Percentiles rank a stretch among this genome's conserved stretches.
phyloP scores from a whole-genome alignment of 2,888 invertebrate species.

The Lasioglossum oenotherae region DNA sequence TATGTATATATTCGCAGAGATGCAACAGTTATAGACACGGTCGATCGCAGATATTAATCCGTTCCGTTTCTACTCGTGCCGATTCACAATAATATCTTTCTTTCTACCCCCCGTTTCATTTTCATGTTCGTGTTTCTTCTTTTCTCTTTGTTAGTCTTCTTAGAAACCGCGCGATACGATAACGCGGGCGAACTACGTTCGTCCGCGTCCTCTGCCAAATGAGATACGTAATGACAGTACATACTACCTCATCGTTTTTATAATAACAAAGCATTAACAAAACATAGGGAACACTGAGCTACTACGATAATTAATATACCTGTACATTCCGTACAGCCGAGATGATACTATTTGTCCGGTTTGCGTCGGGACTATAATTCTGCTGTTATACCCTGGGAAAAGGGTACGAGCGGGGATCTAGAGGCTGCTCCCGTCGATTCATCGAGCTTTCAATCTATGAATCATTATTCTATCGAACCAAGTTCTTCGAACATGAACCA shows the following conservation, averaged over 20 bases:
- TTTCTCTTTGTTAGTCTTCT: slow-evolving; percentile 16
- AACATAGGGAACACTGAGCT: slow-evolving; percentile 72
- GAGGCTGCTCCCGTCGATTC: slow-evolving; percentile 42
- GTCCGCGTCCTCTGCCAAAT: slow-evolving; percentile 74
- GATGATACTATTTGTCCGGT: slow-evolving; percentile 60
- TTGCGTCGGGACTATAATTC: slow-evolving; percentile 62
- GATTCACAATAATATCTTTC: background rate
- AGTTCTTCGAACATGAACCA: background rate
- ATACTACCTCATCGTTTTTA: slow-evolving; percentile 80
- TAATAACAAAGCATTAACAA: slow-evolving; percentile 59
- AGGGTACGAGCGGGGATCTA: slow-evolving; percentile 56
- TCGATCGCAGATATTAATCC: slow-evolving; percentile 21
- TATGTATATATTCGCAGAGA: slow-evolving; percentile 46
- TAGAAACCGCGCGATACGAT: slow-evolving; percentile 37
- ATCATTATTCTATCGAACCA: background rate
- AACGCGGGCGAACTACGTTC: slow-evolving; percentile 40
- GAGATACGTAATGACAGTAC: slow-evolving; percentile 72
- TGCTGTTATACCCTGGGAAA: slow-evolving; percentile 58
- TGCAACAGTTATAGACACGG: slow-evolving; percentile 28
- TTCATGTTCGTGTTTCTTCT: background rate
- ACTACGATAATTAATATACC: slow-evolving; percentile 56
- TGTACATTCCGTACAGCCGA: slow-evolving; percentile 72
- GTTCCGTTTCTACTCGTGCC: slow-evolving; percentile 16
- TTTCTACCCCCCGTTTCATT: background rate
- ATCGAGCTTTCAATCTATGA: background rate